These are phyloP conservation scores for Drosophila basisetae DNA, from an alignment of 2,888 invertebrate genomes.

Conservation along the genomic window DNA sequence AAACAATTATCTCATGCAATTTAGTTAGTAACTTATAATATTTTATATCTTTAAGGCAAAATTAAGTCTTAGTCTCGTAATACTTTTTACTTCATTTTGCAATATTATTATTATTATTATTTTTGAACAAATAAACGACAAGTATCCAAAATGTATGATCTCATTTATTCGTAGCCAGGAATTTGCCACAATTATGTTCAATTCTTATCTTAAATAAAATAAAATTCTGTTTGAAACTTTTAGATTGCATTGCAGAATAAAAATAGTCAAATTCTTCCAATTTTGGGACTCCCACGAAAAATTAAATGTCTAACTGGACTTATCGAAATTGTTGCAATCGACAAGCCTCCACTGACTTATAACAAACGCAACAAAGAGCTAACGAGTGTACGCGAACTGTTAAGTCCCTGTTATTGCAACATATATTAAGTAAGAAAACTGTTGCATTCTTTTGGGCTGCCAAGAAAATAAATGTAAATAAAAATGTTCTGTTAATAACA, in stretches of 20 bases:
- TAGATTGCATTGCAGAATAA: background rate
- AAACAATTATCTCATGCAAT: constrained; percentile 70
- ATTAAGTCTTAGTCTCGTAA: constrained; percentile 63
- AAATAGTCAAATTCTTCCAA: fast-evolving
- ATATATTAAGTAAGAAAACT: background rate
- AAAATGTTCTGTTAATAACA: background rate
- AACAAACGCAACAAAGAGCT: background rate
- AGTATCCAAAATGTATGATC: constrained; percentile 24
- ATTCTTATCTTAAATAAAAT: background rate
- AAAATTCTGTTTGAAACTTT: background rate
- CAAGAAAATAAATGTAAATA: background rate
- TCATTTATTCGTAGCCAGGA: background rate
- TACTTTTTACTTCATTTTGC: constrained; percentile 66
- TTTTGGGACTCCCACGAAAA: background rate
- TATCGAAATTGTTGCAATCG: constrained; percentile 20
- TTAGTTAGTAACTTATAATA: constrained; percentile 60
- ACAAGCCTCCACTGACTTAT: constrained; percentile 1
- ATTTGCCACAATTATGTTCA: background rate
- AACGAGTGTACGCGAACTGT: constrained; percentile 25
- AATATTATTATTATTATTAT: constrained; percentile 74
- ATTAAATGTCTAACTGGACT: background rate
- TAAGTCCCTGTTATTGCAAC: background rate
- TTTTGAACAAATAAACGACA: constrained; percentile 71
- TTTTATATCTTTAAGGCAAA: constrained; percentile 58
- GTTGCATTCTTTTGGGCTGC: constrained; percentile 30